Conservation (phyloP, 2,113 vertebrate species). For the Platysteira castanea region DNA sequence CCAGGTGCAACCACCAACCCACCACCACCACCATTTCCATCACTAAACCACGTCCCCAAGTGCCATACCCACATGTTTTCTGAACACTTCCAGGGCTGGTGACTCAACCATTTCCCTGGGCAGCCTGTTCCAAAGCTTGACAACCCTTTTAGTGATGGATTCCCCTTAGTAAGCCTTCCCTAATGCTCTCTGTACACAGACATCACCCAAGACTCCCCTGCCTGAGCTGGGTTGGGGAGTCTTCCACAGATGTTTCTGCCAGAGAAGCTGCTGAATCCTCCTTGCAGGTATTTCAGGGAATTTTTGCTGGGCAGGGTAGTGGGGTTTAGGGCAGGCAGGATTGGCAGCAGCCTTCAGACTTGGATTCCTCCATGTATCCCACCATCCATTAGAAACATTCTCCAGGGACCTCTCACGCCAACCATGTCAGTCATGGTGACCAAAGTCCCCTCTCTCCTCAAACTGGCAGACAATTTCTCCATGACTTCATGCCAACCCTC, state of each 20-base stretch:
- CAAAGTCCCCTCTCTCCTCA: not conserved
- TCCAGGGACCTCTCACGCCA: not conserved
- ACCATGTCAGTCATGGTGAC: rapidly evolving
- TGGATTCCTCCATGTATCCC: not conserved
- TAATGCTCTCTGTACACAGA: not conserved
- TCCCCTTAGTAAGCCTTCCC: not conserved
- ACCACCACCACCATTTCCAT: not conserved
- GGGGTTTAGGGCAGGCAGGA: not conserved
- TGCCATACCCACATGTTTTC: not conserved
- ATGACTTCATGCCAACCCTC: not conserved
- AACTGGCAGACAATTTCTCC: rapidly evolving
- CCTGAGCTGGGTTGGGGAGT: not conserved
- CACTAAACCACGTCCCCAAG: not conserved
- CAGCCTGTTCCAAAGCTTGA: not conserved
- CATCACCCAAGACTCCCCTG: not conserved
- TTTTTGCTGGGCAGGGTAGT: not conserved
- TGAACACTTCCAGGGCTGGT: not conserved
- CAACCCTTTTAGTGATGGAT: not conserved
- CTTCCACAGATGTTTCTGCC: not conserved
- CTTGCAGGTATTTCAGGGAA: not conserved
- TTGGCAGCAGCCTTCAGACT: not conserved
- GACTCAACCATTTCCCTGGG: not conserved
- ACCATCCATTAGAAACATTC: not conserved
- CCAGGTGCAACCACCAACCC: not conserved
- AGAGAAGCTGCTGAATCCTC: not conserved